A percentile compares a stretch with the other conserved stretches of the same genome.
Conservation (phyloP, 35 echinoderm and acorn worm genomes). For the Anneissia japonica region DNA sequence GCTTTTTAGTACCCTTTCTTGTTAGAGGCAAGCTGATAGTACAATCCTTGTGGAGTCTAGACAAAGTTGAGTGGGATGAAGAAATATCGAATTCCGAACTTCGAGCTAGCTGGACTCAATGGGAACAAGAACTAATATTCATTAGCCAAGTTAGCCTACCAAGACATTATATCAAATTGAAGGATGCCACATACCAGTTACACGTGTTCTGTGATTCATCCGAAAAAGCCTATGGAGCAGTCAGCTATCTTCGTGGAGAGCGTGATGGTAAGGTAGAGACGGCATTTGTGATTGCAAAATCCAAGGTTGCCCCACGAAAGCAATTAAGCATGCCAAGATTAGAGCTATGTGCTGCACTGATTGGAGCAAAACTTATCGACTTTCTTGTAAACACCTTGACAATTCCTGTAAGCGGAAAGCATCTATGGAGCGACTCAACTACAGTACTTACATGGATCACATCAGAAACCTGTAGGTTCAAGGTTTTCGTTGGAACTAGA, state of each 20-base stretch:
- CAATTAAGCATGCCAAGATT: not conserved
- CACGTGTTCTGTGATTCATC: slow-evolving; percentile 8
- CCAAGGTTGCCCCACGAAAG: not conserved
- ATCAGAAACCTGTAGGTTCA: slow-evolving; percentile 7
- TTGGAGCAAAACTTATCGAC: not conserved
- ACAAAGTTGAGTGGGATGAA: not conserved
- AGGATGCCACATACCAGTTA: not conserved
- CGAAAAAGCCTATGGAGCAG: slow-evolving; percentile 11
- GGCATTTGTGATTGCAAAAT: slow-evolving; percentile 14
- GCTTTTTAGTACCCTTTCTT: no score
- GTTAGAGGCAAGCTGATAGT: not conserved
- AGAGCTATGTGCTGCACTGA: slow-evolving; percentile 8
- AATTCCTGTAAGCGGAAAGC: not conserved
- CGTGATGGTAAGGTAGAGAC: not conserved
- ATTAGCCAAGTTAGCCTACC: not conserved
- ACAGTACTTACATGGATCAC: not conserved
- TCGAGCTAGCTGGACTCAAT: not conserved
- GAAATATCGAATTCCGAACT: not conserved
- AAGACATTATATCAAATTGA: not conserved
- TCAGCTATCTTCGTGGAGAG: not conserved
- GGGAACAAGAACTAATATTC: not conserved
- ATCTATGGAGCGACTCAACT: slow-evolving; percentile 21
- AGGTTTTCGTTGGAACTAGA: not conserved
- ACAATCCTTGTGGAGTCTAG: not conserved
- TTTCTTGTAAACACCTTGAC: not conserved